Percentiles rank a stretch among this genome's conserved stretches.
Conservation (phyloP, 1,140 invertebrate genomes). For the Ctenoplectra terminalis region DNA sequence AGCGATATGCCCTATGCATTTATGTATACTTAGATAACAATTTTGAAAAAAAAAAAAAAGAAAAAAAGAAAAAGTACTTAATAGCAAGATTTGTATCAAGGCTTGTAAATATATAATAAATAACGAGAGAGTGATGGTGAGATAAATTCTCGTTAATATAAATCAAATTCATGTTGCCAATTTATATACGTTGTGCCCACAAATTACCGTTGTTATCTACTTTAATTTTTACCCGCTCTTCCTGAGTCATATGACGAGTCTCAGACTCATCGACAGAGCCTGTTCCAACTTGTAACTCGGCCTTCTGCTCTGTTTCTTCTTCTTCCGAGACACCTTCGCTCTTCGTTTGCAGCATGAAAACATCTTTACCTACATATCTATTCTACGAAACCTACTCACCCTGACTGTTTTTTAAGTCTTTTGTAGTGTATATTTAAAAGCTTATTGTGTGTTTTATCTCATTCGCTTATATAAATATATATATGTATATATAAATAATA, state of each 20-base stretch:
- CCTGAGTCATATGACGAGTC: slow-evolving; percentile 75
- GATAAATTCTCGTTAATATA: slow-evolving; percentile 36
- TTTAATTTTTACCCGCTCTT: slow-evolving; percentile 80
- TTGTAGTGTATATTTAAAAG: slow-evolving; percentile 52
- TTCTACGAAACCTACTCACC: slow-evolving; percentile 80
- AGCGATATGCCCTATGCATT: not conserved
- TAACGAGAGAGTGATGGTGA: slow-evolving; percentile 42
- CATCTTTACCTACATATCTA: slow-evolving; percentile 82
- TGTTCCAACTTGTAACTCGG: slow-evolving; percentile 70
- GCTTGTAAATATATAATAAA: slow-evolving; percentile 33
- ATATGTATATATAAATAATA: no score
- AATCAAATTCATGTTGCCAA: slow-evolving; percentile 47
- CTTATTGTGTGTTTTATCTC: slow-evolving; percentile 45
- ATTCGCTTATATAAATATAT: no score
- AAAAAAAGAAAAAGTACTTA: not conserved
- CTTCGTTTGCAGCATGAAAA: slow-evolving; percentile 82
- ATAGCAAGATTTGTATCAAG: not conserved
- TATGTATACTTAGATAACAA: slow-evolving; percentile 1
- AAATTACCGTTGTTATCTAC: slow-evolving; percentile 64
- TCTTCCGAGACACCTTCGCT: slow-evolving; percentile 73
- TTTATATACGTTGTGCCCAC: slow-evolving; percentile 68
- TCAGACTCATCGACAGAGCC: slow-evolving; percentile 74
- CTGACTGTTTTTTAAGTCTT: slow-evolving; percentile 53
- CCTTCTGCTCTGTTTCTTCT: slow-evolving; percentile 69
- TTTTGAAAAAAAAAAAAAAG: not conserved